Conservation (phyloP, 2,888 invertebrate genomes). For the Eubasilissa splendida region DNA sequence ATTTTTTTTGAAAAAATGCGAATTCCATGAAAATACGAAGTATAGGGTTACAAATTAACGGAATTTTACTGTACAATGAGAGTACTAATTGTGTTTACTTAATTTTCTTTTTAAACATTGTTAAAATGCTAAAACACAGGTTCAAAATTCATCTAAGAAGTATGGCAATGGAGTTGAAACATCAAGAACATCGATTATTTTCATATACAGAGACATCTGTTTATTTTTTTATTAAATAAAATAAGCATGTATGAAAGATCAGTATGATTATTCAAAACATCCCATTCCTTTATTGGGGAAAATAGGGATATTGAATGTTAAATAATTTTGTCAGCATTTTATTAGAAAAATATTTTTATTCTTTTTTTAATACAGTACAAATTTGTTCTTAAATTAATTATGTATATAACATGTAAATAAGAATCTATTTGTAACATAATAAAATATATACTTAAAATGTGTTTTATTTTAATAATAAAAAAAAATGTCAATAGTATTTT, state of each 20-base stretch:
- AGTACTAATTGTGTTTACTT: too few species aligned
- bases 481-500: background rate
- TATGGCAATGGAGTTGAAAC: too few species aligned
- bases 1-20: too few species aligned
- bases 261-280: background rate
- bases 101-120: too few species aligned
- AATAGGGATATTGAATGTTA: background rate
- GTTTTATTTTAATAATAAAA: background rate
- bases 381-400: constrained; percentile 40
- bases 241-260: background rate
- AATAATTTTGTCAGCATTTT: background rate
- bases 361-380: constrained; percentile 37
- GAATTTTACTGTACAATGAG: too few species aligned
- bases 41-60: too few species aligned
- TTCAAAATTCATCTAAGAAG: too few species aligned
- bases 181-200: too few species aligned
- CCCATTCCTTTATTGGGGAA: background rate
- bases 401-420: constrained; percentile 43
- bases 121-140: too few species aligned
- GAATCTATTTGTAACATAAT: constrained; percentile 41
- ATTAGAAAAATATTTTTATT: constrained; percentile 29
- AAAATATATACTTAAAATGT: constrained; percentile 31
- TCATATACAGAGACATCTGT: background rate
- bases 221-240: background rate
- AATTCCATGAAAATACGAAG: too few species aligned